These are phyloP conservation scores for Hippasteria phrygiana DNA, from an alignment of 53 echinoderm and acorn worm species.

Conservation along the genomic window DNA sequence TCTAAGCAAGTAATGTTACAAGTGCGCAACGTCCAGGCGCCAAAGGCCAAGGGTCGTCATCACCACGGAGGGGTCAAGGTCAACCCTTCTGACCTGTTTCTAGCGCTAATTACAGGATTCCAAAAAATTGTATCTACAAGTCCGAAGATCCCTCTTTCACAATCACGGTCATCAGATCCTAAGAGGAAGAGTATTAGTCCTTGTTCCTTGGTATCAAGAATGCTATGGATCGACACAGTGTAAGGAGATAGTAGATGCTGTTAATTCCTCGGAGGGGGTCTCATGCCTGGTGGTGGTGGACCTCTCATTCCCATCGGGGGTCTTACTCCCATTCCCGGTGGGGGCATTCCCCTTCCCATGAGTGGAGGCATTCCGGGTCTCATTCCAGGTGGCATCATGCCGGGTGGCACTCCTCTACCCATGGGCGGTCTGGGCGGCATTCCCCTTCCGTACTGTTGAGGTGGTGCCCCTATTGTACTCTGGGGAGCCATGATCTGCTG, in stretches of 20 bases:
- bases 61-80: no score
- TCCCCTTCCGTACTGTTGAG: conserved; percentile 69
- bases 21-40: no score
- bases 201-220: neutral
- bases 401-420: conserved; percentile 85
- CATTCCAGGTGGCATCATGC: conserved; percentile 81
- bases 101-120: no score
- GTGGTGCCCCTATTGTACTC: conserved; percentile 68
- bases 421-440: conserved; percentile 48
- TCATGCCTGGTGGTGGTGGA: conserved; percentile 86
- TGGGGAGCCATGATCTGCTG: conserved; percentile 93
- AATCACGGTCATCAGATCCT: no score
- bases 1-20: no score
- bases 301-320: conserved; percentile 79
- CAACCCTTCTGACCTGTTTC: no score
- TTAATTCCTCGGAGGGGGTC: conserved; percentile 68
- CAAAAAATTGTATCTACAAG: no score
- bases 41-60: no score
- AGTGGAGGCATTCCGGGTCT: conserved; percentile 81
- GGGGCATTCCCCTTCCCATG: conserved; percentile 87
- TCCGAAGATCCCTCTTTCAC: no score
- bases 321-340: conserved; percentile 76
- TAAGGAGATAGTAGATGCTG: neutral
- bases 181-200: no score
- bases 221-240: neutral